phyloP scores from a whole-genome alignment of 2,113 vertebrate genomes.

The Oryzias curvinotus region DNA sequence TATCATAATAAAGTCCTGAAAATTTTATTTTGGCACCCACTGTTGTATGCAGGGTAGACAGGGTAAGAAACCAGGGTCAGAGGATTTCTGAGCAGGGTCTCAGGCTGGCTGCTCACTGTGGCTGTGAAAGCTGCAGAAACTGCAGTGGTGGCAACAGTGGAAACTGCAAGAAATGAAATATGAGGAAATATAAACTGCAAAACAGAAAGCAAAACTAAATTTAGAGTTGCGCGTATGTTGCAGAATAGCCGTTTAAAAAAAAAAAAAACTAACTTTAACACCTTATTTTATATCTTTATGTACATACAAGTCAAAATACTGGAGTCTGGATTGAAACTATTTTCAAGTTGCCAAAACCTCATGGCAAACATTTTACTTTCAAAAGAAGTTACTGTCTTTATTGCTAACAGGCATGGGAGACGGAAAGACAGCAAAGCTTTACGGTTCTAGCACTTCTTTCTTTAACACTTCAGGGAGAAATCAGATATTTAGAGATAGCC shows the following conservation, averaged over 20 bases:
- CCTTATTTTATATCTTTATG: too few relatives aligned
- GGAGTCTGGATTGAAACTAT: neutral
- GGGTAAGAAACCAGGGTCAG: neutral
- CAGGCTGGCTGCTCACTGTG: neutral
- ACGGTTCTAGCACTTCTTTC: neutral
- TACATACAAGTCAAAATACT: too few relatives aligned
- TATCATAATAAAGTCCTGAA: neutral
- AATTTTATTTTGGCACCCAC: slow-evolving; percentile 28
- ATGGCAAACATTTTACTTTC: slow-evolving; percentile 5
- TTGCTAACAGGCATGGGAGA: neutral
- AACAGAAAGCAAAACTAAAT: slow-evolving; percentile 64
- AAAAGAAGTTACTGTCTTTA: slow-evolving; percentile 15
- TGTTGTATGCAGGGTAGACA: slow-evolving; percentile 10
- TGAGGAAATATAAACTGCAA: slow-evolving; percentile 42
- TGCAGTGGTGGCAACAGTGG: neutral
- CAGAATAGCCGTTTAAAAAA: neutral
- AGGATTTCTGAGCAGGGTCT: slow-evolving; percentile 4
- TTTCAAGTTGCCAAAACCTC: neutral
- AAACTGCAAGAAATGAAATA: slow-evolving; percentile 34
- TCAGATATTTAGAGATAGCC: neutral
- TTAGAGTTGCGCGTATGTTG: neutral
- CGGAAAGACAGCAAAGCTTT: neutral
- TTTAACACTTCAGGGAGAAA: neutral
- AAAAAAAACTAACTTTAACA: neutral
- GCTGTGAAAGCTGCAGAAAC: slow-evolving; percentile 1